Conservation (phyloP, 2,113 vertebrate species). For the Xiphophorus couchianus region DNA sequence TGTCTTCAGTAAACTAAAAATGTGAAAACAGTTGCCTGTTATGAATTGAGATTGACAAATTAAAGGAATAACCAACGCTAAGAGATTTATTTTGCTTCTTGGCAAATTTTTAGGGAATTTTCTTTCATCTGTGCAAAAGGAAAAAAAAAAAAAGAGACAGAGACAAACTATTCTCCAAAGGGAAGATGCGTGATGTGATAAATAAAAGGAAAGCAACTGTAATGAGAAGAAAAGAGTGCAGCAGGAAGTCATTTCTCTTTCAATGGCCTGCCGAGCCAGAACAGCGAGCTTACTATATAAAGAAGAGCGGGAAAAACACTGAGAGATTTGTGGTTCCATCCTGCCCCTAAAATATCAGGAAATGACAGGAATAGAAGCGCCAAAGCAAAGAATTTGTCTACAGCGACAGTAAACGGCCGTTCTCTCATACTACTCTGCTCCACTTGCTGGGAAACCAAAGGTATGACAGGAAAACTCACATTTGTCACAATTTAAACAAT, state of each 20-base stretch:
- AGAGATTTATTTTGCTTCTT: background rate
- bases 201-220: background rate
- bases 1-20: background rate
- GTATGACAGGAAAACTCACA: background rate
- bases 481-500: no score
- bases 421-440: background rate
- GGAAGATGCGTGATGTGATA: background rate
- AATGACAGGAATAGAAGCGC: slow-evolving; percentile 22
- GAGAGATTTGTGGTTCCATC: background rate
- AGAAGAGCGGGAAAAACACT: slow-evolving; percentile 19
- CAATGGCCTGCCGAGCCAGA: background rate
- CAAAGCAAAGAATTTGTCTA: slow-evolving; percentile 4
- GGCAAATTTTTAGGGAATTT: background rate
- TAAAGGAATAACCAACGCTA: background rate
- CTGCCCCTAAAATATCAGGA: slow-evolving; percentile 20
- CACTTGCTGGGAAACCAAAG: background rate
- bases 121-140: background rate
- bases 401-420: background rate
- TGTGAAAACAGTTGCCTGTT: background rate
- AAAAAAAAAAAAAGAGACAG: no score
- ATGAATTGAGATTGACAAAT: background rate
- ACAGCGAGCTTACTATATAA: background rate
- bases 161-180: background rate
- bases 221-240: slow-evolving; percentile 2
- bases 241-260: slow-evolving; percentile 30